Base-by-base conservation (phyloP, 2,113 vertebrate species). In the Phylloscopus trochilus region DNA sequence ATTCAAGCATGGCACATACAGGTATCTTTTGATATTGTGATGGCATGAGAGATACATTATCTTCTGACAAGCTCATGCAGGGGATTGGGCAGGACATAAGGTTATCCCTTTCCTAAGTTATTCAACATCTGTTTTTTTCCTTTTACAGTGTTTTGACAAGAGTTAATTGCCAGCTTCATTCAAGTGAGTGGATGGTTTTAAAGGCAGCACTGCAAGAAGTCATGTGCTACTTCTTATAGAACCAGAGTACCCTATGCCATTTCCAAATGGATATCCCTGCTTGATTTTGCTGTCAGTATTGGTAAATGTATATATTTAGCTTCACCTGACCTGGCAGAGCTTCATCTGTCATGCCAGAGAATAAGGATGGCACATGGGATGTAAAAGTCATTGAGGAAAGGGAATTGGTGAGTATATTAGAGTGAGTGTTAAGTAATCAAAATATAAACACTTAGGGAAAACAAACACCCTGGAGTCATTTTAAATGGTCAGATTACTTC, bases 121-220 rank as follows among this genome's bases (percentile, higher is more conserved):
- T 94, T 91, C 11, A 6, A 94, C 93, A 95, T 95, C 92, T 97
- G 87, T 49, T 91, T 96, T 97, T 96, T 84, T 84, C 92, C 74
- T 92, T 95, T 93, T 77, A 53, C 87, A 90, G 18, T 97, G 96
- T 97, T 96, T 95, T 96, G 95, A 97, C 96, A 89, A 8, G 26
- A 96, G 95, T 94, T 97, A 97, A 97, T 97, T 97, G 97, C 85
- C 90, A 97, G 80, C 87, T 95, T 97, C 84, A 83, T 96, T 95
- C 93, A 90, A 86, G 73, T 94, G 89, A 96, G 92, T 85, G 43
- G 87, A 78, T 92, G 67, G 62, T 94, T 92, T 96, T 94, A 95
- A 96, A 87, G 52, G 67, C 72, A 78, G 83, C 59, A 55, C 39
- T 87, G 62, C 55, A 83, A 95, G 83, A 95, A 97, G 85, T 87